Percentiles rank a stretch among this genome's conserved stretches.
phyloP scores from a whole-genome alignment of 2,113 vertebrate genomes.

The Rhinopithecus roxellana region DNA sequence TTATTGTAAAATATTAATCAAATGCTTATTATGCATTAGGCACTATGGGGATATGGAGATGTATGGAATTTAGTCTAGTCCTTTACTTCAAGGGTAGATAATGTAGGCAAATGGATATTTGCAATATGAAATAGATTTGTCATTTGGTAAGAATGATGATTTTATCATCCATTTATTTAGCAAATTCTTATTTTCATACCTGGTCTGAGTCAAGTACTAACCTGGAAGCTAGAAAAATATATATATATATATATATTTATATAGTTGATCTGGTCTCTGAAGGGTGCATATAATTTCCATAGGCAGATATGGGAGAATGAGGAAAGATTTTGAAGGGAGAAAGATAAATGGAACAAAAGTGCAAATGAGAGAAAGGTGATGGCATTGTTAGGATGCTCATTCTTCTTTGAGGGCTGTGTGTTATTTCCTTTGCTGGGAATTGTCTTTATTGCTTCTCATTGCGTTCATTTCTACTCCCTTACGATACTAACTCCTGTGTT shows the following conservation, averaged over 20 bases:
- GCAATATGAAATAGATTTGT: not conserved
- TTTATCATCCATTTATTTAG: not conserved
- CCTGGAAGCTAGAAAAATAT: not conserved
- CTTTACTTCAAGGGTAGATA: not conserved
- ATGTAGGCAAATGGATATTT: not conserved
- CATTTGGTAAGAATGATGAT: not conserved
- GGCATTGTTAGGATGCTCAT: not conserved
- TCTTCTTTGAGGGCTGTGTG: not conserved
- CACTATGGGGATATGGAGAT: not conserved
- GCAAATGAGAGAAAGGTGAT: not conserved
- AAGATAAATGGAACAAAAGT: not conserved
- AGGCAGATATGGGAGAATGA: not conserved
- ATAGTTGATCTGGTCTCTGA: not conserved
- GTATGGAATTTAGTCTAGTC: not conserved
- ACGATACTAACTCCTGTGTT: not conserved
- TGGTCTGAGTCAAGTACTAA: not conserved
- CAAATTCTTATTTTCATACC: not conserved
- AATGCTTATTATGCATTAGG: not conserved
- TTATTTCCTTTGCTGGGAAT: not conserved
- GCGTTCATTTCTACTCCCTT: not conserved
- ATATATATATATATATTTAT: not conserved
- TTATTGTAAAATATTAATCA: not conserved
- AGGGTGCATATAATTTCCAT: not conserved
- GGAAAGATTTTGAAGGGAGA: not conserved
- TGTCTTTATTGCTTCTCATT: not conserved